Evolutionary conservation across 2,113 vertebrate genomes (phyloP).

Genomic region (Hepsetus odoe): DNA sequence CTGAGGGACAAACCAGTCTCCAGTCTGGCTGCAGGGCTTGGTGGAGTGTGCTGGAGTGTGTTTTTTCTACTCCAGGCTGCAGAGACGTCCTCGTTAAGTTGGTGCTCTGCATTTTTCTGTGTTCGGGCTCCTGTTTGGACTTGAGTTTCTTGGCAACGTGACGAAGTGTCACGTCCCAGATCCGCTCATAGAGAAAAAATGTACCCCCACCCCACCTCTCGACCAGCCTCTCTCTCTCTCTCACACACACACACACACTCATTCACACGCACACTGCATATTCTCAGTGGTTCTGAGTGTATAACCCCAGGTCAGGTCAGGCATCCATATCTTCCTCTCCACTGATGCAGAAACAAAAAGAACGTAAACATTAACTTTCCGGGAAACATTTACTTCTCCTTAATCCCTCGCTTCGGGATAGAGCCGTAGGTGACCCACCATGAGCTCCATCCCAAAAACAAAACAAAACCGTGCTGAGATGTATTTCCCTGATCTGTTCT

Average conservation of each 20-base stretch:
- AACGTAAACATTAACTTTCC: conserved; percentile 18
- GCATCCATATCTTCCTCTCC: neutral
- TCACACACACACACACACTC: no score
- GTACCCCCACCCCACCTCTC: conserved; percentile 12
- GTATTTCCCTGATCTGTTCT: no score
- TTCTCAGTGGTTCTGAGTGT: neutral
- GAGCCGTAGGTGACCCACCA: neutral
- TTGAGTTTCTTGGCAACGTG: conserved; percentile 40
- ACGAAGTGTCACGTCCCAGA: conserved; percentile 30
- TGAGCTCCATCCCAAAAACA: neutral
- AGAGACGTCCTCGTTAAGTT: conserved; percentile 3
- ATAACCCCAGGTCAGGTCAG: neutral
- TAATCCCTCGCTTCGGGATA: neutral
- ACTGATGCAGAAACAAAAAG: neutral
- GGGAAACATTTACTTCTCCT: neutral
- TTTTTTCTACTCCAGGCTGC: neutral
- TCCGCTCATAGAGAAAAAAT: conserved; percentile 33
- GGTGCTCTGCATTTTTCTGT: conserved; percentile 42
- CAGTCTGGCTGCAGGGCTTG: neutral
- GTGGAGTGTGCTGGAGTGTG: neutral
- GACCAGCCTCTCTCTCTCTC: neutral
- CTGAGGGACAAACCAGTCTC: neutral
- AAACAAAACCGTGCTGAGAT: no score
- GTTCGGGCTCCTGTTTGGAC: conserved; percentile 42
- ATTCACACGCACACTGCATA: conserved; percentile 8